Base-by-base conservation (phyloP, 92 coral and sea anemone genomes). In the Phenganax stokvisi region DNA sequence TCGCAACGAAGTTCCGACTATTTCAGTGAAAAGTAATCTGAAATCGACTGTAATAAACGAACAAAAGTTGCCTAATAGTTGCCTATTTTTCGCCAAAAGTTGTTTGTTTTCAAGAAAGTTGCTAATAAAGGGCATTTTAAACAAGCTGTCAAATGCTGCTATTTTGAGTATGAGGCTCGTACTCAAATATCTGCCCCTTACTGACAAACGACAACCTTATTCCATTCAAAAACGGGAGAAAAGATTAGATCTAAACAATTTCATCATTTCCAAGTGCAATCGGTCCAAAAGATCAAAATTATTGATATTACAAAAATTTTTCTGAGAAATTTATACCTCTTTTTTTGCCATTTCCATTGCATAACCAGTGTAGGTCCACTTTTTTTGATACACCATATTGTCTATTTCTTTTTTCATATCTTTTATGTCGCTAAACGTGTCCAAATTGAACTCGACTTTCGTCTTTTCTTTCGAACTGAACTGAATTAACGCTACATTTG, bases 371-470 rank as follows among this genome's bases (percentile, higher is more conserved):
- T 79, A 79, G 3, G 83, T 79, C 12, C 51, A 79, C 68, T 79
- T 63, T 57, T 20, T 63, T 52, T 79, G 83, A 29, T 79, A 79
- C 0, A 79, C 51, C 83, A 79, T 64, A 29, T 79, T 61, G 20
- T 64, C 83, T 0, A 79, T 79, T 29, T 74, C 83, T 17, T 12
- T 62, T 29, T 63, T 79, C 54, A 79, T 63, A 12, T 63, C 83
- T 9, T 64, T 27, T 53, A 62, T 79, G 28, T 64, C 65, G 31
- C 11, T 9, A 51, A 51, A 79, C 0, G 74, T 64, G 27, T 79
- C 57, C 83, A 79, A 57, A 27, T 79, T 79, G 56, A 79, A 79
- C 57, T 79, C 83, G 9, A 79, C 83, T 63, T 79, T 79, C 4
- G 83, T 79, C 44, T 62, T 31, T 62, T 79, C 25, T 53, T 73